phyloP scores from a whole-genome alignment of 1,140 invertebrate species.

The Apolygus lucorum region DNA sequence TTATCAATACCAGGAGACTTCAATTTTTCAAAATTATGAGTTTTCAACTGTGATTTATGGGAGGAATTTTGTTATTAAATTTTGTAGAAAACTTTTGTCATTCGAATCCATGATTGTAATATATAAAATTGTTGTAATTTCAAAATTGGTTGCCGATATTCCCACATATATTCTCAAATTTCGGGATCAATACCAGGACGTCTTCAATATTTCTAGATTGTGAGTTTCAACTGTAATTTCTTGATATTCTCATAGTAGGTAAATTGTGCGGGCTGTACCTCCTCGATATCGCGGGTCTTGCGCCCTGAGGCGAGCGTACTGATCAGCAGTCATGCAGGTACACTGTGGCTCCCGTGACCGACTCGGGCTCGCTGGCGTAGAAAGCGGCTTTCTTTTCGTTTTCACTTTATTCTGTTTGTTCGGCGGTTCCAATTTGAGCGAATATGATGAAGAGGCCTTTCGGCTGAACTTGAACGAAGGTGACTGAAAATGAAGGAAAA shows the following conservation, averaged over 20 bases:
- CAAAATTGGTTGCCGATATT: not conserved
- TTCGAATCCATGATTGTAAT: too few relatives aligned
- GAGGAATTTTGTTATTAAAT: too few relatives aligned
- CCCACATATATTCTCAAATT: too few relatives aligned
- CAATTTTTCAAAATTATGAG: too few relatives aligned
- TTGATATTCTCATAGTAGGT: too few relatives aligned
- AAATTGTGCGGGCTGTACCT: constrained; percentile 33
- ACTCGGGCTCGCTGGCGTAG: constrained; percentile 87
- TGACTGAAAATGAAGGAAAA: constrained; percentile 60
- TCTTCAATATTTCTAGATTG: too few relatives aligned
- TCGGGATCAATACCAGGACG: too few relatives aligned
- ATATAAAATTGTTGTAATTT: not conserved
- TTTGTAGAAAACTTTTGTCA: too few relatives aligned
- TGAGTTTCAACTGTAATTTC: too few relatives aligned
- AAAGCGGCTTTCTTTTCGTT: constrained; percentile 74
- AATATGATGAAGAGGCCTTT: constrained; percentile 93
- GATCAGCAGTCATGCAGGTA: constrained; percentile 90
- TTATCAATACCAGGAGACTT: too few relatives aligned
- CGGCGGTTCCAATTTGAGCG: constrained; percentile 80
- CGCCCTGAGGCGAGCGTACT: constrained; percentile 71
- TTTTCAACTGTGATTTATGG: too few relatives aligned
- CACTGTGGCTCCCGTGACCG: constrained; percentile 81
- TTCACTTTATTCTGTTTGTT: constrained; percentile 72
- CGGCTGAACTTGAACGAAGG: constrained; percentile 94
- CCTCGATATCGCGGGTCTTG: constrained; percentile 75